Conservation (phyloP, 2,888 invertebrate genomes). For the Norana najaformis region DNA sequence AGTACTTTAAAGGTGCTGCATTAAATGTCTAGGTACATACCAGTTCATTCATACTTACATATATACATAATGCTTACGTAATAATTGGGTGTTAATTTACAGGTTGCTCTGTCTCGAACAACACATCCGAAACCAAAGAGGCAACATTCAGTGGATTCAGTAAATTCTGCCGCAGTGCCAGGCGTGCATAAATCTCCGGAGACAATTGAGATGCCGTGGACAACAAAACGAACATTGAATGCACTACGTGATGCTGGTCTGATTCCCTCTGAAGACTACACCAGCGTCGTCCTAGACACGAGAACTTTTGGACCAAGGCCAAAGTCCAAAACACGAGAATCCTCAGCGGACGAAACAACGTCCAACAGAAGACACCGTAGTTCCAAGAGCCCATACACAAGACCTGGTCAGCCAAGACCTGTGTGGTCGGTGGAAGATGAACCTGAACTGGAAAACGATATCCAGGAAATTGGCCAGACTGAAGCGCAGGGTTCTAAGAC, state of each 20-base stretch:
- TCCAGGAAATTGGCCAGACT: background rate
- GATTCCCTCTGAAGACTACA: constrained; percentile 14
- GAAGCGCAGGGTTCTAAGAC: background rate
- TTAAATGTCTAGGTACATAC: too few species aligned
- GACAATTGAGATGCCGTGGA: background rate
- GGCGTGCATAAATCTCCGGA: background rate
- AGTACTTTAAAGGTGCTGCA: too few species aligned
- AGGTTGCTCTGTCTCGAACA: background rate
- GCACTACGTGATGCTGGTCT: background rate
- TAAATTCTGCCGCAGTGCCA: background rate
- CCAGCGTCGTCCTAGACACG: constrained; percentile 25
- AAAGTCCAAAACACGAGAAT: background rate
- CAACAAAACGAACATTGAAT: background rate
- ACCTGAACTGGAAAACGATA: background rate
- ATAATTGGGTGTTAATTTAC: background rate
- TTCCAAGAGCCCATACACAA: background rate
- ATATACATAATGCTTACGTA: background rate
- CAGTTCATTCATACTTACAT: background rate
- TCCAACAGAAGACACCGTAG: background rate
- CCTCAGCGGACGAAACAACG: background rate
- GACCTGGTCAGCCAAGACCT: background rate
- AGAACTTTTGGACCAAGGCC: background rate
- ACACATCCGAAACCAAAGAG: background rate
- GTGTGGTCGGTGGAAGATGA: background rate
- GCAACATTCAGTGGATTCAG: background rate